These are phyloP conservation scores for Neocrepidodera transversa DNA, from an alignment of 2,888 invertebrate species.

Conservation along the genomic window DNA sequence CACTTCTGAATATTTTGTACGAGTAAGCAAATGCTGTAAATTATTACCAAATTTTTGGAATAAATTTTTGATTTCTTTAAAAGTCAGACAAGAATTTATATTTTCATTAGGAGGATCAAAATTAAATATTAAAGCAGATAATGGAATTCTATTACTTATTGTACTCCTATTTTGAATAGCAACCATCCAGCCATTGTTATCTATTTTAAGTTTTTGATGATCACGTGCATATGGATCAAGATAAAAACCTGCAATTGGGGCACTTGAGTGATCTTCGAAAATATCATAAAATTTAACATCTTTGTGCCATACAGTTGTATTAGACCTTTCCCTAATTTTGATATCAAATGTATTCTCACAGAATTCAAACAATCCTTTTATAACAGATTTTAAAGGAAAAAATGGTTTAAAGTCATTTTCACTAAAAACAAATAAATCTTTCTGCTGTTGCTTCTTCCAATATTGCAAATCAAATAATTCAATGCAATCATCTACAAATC, in stretches of 20 bases:
- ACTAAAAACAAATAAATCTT: slow-evolving; percentile 70
- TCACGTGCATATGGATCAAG: slow-evolving; percentile 80
- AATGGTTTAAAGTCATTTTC: slow-evolving; percentile 78
- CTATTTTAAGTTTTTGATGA: slow-evolving; percentile 68
- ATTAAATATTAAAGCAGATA: slow-evolving; percentile 85
- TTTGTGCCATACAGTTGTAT: slow-evolving; percentile 81
- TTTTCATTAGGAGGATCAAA: slow-evolving; percentile 73
- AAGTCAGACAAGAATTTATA: slow-evolving; percentile 72
- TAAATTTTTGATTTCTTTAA: slow-evolving; percentile 76
- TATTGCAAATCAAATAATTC: slow-evolving; percentile 87
- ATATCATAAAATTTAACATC: slow-evolving; percentile 86
- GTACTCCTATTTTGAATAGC: slow-evolving; percentile 77
- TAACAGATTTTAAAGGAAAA: slow-evolving; percentile 82
- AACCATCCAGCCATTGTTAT: slow-evolving; percentile 78
- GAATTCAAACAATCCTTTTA: slow-evolving; percentile 79
- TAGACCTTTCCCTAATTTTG: slow-evolving; percentile 71
- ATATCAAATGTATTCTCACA: slow-evolving; percentile 81
- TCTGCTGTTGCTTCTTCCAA: slow-evolving; percentile 82
- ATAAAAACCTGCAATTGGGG: slow-evolving; percentile 82
- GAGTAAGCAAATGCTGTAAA: slow-evolving; percentile 85
- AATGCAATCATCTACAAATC: slow-evolving; percentile 68
- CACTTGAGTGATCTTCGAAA: slow-evolving; percentile 70
- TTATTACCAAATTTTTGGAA: slow-evolving; percentile 89
- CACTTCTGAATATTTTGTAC: slow-evolving; percentile 81
- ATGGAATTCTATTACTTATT: slow-evolving; percentile 70